Base-by-base conservation (phyloP, 2,113 vertebrate genomes). In the Nerophis ophidion region DNA sequence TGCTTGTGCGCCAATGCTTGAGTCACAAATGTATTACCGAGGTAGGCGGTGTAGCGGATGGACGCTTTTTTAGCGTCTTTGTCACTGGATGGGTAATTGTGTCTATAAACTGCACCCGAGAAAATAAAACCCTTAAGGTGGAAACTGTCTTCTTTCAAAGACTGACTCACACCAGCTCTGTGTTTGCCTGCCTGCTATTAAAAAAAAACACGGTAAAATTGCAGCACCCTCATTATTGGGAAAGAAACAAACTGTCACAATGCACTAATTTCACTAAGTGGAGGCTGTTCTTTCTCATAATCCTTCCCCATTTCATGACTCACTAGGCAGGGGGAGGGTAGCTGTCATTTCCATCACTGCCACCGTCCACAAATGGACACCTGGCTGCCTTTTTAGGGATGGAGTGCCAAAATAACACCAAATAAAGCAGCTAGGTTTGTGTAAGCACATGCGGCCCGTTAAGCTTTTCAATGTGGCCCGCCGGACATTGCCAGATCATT, bases 311-410 rank as follows among this genome's bases (percentile, higher is more conserved):
- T 80, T 84, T 79, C 44, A 77, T 84, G 86, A 84, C 64, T 79
- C 82, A 83, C 68, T n/a, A n/a, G n/a, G n/a, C n/a, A n/a, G n/a
- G n/a, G n/a, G n/a, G n/a, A n/a, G n/a, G n/a, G n/a, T n/a, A n/a
- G n/a, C n/a, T n/a, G 40, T 74, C 65, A 66, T 79, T 79, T 54
- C 51, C 78, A 71, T 71, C 69, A 65, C 66, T 82, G 72, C 72
- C 78, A 65, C 55, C 64, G 68, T 78, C 77, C 82, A 82, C 79
- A 86, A 84, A 87, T 86, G 81, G 80, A 71, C 72, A 81, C 81
- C 74, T 83, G 65, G 65, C 72, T 73, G 69, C 63, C 48, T 59
- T 63, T 26, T 53, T 61, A 72, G 52, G 47, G 55, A 61, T 57
- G 56, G 57, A 38, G 55, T 58, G 60, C 54, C 51, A 42, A 57